Base-by-base conservation (phyloP, 1,140 invertebrate genomes). In the Papilio helenus region DNA sequence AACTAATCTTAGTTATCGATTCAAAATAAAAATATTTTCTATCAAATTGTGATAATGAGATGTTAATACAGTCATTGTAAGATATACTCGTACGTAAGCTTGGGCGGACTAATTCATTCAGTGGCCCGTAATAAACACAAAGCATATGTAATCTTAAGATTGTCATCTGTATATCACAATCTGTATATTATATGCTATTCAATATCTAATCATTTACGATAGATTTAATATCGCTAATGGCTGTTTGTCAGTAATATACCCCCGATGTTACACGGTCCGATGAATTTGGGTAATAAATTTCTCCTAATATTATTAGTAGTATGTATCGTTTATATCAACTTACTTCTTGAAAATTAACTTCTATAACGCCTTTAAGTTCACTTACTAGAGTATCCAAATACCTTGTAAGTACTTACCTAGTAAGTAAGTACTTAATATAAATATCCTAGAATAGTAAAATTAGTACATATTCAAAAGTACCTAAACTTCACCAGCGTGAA, bases 131-230 rank as follows among this genome's bases (percentile, higher is more conserved):
- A 76, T 65, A 77, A 77, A 73, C 58, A 84, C 79, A 82, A 80
- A 79, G 79, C 74, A 74, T 79, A 51, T 58, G 72, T 77, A 77
- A 77, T 84, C 81, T 84, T 83, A 81, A 82, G 83, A 80, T 78
- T 80, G 72, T 80, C 80, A 68, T n/a, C 79, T 81, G n/a, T n/a
- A n/a, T n/a, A n/a, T n/a, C n/a, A 82, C 83, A 84, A 81, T 71
- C 76, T 68, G 46, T 49, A 46, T 58, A 34, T 79, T 68, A 42
- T 58, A 16, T 44, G 16, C 39, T 77, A 34, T n/a, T 77, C 34
- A 42, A 29, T 77, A 65, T 77, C 76, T 77, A 65, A 77, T 65
- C 34, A 77, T 77, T 77, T 77, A 77, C 55, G 76, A 77, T 77
- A 77, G 76, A 77, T 77, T 77, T 65, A 61, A 77, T 65, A 77